phyloP scores from a whole-genome alignment of 1,140 invertebrate genomes.

The Lordiphosa clarofinis region DNA sequence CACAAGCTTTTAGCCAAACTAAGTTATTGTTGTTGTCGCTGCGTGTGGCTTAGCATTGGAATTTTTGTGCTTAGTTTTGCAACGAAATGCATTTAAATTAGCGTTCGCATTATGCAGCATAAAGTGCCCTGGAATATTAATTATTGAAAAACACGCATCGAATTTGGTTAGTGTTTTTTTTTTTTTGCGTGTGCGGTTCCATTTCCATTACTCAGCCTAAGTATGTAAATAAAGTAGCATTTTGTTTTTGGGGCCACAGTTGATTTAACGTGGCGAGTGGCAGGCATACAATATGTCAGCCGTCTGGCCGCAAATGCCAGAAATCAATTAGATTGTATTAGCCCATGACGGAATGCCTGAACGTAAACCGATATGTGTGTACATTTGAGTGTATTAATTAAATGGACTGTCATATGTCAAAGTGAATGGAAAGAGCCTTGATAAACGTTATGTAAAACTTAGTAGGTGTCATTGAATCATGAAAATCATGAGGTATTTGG shows the following conservation, averaged over 20 bases:
- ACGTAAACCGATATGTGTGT: slow-evolving; percentile 36
- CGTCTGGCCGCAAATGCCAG: slow-evolving; percentile 28
- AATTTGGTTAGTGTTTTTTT: no score
- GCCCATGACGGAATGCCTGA: not conserved
- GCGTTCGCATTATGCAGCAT: slow-evolving; percentile 13
- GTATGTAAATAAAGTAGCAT: slow-evolving; percentile 24
- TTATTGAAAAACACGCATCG: slow-evolving; percentile 38
- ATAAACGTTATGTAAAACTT: no score
- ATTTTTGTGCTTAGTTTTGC: slow-evolving; percentile 16
- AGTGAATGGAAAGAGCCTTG: not conserved
- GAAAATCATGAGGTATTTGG: no score
- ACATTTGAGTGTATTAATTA: slow-evolving; percentile 31
- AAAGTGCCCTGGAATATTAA: slow-evolving; percentile 39
- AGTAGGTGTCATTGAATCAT: no score
- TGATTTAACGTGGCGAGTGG: no score
- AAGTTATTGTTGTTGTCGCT: slow-evolving; percentile 51
- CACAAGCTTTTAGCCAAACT: slow-evolving; percentile 69
- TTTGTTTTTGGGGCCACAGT: not conserved
- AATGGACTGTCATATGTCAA: slow-evolving; percentile 22
- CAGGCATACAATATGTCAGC: slow-evolving; percentile 7
- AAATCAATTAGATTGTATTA: slow-evolving; percentile 47
- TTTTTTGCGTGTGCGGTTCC: no score
- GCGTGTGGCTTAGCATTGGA: slow-evolving; percentile 24
- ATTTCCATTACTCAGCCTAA: not conserved
- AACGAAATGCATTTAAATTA: slow-evolving; percentile 48